These are phyloP conservation scores for Trissolcus basalis DNA, from an alignment of 1,140 invertebrate species.

Conservation along the genomic window DNA sequence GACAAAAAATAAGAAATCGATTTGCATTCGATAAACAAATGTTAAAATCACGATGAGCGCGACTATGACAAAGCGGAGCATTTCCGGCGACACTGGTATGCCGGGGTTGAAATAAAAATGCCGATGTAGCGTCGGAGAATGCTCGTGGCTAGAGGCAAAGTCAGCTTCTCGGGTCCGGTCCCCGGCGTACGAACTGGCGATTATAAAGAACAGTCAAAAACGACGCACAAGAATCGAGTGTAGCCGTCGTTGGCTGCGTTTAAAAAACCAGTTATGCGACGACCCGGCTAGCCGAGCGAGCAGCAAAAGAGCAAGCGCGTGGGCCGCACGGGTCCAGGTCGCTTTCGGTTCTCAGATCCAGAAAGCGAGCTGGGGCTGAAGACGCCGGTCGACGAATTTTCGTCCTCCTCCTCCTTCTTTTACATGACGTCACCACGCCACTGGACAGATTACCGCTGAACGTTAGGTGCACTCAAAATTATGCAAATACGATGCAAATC, in stretches of 20 bases:
- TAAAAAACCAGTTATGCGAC: slow-evolving; percentile 76
- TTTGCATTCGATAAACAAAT: neutral
- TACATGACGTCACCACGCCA: slow-evolving; percentile 62
- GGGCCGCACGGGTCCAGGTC: slow-evolving; percentile 70
- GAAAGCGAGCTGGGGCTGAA: slow-evolving; percentile 15
- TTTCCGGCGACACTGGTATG: slow-evolving; percentile 59
- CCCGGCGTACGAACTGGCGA: slow-evolving; percentile 69
- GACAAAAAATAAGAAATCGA: too few species aligned
- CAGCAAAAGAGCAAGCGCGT: slow-evolving; percentile 68
- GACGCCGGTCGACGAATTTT: slow-evolving; percentile 24
- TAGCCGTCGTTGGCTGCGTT: slow-evolving; percentile 74
- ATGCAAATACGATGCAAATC: slow-evolving; percentile 76
- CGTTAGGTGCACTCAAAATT: slow-evolving; percentile 72
- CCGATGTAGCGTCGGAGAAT: slow-evolving; percentile 67
- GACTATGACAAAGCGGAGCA: slow-evolving; percentile 53
- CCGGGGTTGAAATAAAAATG: slow-evolving; percentile 46
- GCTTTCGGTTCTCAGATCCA: slow-evolving; percentile 24
- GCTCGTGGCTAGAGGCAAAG: slow-evolving; percentile 66
- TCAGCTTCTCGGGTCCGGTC: slow-evolving; percentile 63
- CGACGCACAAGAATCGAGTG: slow-evolving; percentile 71
- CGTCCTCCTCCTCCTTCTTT: slow-evolving; percentile 13
- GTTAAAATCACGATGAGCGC: slow-evolving; percentile 3
- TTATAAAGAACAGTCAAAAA: slow-evolving; percentile 77
- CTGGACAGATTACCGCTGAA: slow-evolving; percentile 61
- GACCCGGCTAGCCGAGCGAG: slow-evolving; percentile 53